Conservation (phyloP, 2,888 invertebrate genomes). For the Drosophila histrio region DNA sequence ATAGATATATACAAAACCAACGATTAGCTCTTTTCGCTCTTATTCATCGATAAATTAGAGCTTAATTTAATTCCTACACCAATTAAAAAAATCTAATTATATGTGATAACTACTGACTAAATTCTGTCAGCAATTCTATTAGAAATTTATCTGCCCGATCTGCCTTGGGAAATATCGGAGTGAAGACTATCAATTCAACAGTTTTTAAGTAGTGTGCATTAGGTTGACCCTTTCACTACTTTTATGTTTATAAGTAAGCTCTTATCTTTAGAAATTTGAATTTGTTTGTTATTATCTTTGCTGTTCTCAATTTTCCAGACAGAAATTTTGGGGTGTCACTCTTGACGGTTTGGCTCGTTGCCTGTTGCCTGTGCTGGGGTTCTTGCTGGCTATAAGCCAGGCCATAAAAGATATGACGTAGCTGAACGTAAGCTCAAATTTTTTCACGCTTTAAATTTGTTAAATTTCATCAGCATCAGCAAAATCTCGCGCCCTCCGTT, state of each 20-base stretch:
- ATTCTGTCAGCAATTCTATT: too few relatives aligned
- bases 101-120: too few relatives aligned
- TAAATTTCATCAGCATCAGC: constrained; percentile 63
- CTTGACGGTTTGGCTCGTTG: constrained; percentile 4
- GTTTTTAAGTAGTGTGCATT: not conserved
- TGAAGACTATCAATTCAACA: too few relatives aligned
- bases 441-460: constrained; percentile 67
- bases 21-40: too few relatives aligned
- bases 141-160: not conserved
- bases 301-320: not conserved
- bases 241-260: not conserved
- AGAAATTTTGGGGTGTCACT: not conserved
- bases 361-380: not conserved
- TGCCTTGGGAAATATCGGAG: too few relatives aligned
- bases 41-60: too few relatives aligned
- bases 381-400: constrained; percentile 30
- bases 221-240: not conserved
- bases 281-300: not conserved
- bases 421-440: constrained; percentile 54
- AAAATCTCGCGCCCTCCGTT: constrained; percentile 45
- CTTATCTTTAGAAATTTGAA: constrained; percentile 1
- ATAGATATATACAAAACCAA: too few relatives aligned
- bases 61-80: too few relatives aligned
- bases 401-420: constrained; percentile 62
- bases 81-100: too few relatives aligned